These are phyloP conservation scores for Sebastes itinus DNA, from an alignment of 2,797 vertebrate genomes.

Conservation along the genomic window DNA sequence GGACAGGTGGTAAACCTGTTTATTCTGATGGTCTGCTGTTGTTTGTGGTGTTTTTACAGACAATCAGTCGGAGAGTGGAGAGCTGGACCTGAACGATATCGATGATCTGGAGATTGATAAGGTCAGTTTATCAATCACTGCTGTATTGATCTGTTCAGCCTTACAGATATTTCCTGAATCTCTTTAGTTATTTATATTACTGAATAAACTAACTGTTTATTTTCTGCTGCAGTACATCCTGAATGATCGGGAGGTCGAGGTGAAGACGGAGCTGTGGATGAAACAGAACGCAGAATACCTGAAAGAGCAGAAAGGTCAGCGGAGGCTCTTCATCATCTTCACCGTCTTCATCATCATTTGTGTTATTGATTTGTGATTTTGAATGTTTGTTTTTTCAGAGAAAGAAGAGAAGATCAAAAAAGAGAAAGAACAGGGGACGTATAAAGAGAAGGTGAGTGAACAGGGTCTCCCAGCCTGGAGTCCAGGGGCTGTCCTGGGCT, in stretches of 20 bases:
- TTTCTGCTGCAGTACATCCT: constrained; percentile 90
- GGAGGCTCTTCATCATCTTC: background rate
- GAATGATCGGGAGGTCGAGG: constrained; percentile 89
- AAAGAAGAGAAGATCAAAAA: constrained; percentile 94
- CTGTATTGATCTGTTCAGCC: background rate
- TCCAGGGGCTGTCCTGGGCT: background rate
- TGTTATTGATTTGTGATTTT: background rate
- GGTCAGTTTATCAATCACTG: constrained; percentile 70
- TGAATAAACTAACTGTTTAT: no score
- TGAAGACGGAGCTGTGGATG: constrained; percentile 96
- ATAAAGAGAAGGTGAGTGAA: constrained; percentile 92
- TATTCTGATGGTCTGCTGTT: background rate
- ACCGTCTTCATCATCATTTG: background rate
- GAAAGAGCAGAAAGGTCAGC: constrained; percentile 89
- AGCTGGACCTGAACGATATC: constrained; percentile 93
- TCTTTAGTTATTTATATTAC: no score
- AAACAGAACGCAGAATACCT: constrained; percentile 96
- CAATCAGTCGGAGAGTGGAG: constrained; percentile 83
- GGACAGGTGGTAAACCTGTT: background rate
- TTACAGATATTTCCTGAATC: no score
- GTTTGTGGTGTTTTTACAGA: constrained; percentile 62
- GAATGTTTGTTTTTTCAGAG: constrained; percentile 75
- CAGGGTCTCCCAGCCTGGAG: background rate
- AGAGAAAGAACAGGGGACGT: constrained; percentile 95
- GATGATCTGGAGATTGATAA: constrained; percentile 95